Base-by-base conservation (phyloP, 2,888 invertebrate species). In the Hemistola chrysoprasaria region DNA sequence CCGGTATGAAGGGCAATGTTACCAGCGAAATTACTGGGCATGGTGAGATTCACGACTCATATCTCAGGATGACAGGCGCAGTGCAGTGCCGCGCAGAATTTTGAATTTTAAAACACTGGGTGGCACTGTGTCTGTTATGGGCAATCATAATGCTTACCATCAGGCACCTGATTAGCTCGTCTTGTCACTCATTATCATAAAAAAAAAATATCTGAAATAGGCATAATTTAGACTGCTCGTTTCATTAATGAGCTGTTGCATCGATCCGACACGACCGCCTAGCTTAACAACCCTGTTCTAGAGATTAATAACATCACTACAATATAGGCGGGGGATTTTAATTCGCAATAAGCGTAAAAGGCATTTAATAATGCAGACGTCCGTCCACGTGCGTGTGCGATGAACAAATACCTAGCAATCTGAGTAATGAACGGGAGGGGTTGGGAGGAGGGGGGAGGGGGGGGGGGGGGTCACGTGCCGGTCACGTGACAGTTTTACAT, bases 281-380 rank as follows among this genome's bases (percentile, higher is more conserved):
- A 40, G 34, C 33, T 36, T 47, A 43, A 35, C 44, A 50, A 52
- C 48, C 47, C 50, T 45, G 48, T 50, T 45, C 41, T 22, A 34
- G 54, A 69, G 73, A 79, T 83, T 83, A 81, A 82, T 78, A 76
- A 74, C 71, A 69, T 76, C 61, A 64, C 62, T 65, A 61, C 63
- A 56, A 64, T 58, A 70, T 54, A 65, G 61, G 60, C 61, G 64
- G 66, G 70, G 79, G 73, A 66, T 58, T 52, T 83, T 77, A 82
- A 78, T 74, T 84, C 59, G 80, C 84, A 85, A 87, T 86, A 87
- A 86, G 83, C 81, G 78, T 88, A 83, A 87, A 88, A 86, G 88
- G 84, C 88, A 86, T 88, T 88, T 88, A 88, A 87, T 88, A 87
- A 88, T 88, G 85, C 85, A 88, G 75, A 79, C 85, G 82, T 81